phyloP scores from a whole-genome alignment of 35 echinoderm and acorn worm species.

The Hemicentrotus pulcherrimus region DNA sequence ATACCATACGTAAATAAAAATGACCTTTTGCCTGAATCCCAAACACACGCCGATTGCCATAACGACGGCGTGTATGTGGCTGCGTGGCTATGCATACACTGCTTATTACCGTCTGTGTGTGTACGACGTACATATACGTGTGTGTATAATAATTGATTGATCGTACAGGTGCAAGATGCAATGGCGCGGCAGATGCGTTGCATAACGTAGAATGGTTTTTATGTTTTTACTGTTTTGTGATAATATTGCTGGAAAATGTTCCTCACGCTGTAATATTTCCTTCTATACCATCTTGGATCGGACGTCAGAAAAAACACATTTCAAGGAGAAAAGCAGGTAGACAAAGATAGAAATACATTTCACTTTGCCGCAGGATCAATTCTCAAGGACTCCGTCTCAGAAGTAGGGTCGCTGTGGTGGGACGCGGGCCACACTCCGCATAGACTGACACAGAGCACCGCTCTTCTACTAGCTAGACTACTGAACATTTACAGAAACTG shows the following conservation, averaged over 20 bases:
- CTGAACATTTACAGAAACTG: neutral
- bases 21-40: constrained; percentile 27
- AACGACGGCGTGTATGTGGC: constrained; percentile 30
- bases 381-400: too few species aligned
- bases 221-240: neutral
- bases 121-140: neutral
- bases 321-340: neutral
- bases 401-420: too few species aligned
- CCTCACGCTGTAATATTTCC: neutral
- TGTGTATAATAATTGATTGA: neutral
- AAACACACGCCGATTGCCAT: constrained; percentile 35
- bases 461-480: too few species aligned
- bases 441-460: too few species aligned
- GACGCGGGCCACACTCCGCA: too few species aligned
- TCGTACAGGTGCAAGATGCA: too few species aligned
- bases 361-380: neutral
- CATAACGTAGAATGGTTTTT: neutral
- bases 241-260: neutral
- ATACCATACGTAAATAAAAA: neutral
- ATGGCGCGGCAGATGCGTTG: too few species aligned
- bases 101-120: neutral
- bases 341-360: neutral
- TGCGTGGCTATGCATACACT: neutral
- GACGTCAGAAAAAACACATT: neutral
- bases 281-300: neutral